Percentiles rank a stretch among this genome's conserved stretches.
phyloP scores from a whole-genome alignment of 2,113 vertebrate genomes.

The Oncorhynchus gorbuscha region DNA sequence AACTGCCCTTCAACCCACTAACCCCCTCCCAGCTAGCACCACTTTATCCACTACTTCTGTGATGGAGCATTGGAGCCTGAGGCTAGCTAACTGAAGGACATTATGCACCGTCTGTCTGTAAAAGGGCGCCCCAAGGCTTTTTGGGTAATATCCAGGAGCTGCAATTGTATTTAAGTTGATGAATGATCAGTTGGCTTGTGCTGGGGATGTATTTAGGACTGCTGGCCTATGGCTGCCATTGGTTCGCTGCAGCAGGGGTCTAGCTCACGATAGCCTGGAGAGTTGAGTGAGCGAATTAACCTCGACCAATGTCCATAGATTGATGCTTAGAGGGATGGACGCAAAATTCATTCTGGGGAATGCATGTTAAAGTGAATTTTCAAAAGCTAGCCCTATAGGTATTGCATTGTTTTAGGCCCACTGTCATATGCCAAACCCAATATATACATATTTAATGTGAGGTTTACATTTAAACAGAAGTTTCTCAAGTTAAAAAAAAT shows the following conservation, averaged over 20 bases:
- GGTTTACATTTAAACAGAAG: conserved; percentile 46
- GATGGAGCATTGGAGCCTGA: conserved; percentile 22
- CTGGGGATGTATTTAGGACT: conserved; percentile 3
- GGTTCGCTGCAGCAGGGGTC: not conserved
- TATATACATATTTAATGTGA: not conserved
- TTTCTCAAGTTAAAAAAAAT: conserved; percentile 19
- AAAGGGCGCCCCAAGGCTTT: conserved; percentile 15
- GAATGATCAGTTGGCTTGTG: not conserved
- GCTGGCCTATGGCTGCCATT: not conserved
- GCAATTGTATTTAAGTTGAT: not conserved
- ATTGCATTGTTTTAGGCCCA: conserved; percentile 35
- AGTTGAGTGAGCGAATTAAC: too few species aligned
- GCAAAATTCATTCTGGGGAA: not conserved
- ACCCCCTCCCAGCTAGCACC: conserved; percentile 24
- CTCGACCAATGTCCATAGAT: not conserved
- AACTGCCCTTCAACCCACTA: conserved; percentile 20
- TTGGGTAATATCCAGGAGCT: conserved; percentile 25
- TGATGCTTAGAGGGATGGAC: conserved; percentile 10
- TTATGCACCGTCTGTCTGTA: conserved; percentile 18
- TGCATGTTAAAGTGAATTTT: conserved; percentile 1
- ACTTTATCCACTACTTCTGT: conserved; percentile 29
- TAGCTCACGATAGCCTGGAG: not conserved
- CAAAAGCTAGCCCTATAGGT: conserved; percentile 6
- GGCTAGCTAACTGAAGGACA: conserved; percentile 32
- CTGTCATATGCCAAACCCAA: conserved; percentile 35